A percentile compares a stretch with the other conserved stretches of the same genome.
Evolutionary conservation across 2,113 vertebrate species (phyloP).

Genomic region (Bubo bubo): DNA sequence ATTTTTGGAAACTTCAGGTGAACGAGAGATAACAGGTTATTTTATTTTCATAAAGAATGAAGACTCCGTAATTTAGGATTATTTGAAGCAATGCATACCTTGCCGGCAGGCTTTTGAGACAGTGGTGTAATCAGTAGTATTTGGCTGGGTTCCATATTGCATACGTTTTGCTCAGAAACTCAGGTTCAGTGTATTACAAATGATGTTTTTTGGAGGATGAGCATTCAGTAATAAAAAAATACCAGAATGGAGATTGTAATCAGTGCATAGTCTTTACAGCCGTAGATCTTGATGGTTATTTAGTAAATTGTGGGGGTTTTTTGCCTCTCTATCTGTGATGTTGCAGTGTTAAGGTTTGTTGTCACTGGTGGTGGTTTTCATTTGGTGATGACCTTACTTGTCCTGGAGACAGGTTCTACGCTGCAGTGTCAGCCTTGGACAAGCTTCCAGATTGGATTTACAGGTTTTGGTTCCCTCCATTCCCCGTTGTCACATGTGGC

Average conservation of each 20-base stretch:
- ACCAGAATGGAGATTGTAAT: not conserved
- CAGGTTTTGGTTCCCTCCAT: not conserved
- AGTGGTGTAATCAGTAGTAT: not conserved
- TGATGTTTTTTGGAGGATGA: not conserved
- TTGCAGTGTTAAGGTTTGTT: not conserved
- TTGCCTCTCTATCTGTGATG: not conserved
- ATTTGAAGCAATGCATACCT: not conserved
- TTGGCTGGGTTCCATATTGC: not conserved
- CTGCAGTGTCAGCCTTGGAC: not conserved
- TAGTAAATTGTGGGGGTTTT: not conserved
- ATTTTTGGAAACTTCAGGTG: not conserved
- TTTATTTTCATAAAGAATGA: not conserved
- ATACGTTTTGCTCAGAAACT: not conserved
- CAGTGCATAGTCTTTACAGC: not conserved
- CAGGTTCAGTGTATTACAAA: not conserved
- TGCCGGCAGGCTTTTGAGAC: not conserved
- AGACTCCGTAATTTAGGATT: not conserved
- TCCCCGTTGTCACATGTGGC: not conserved
- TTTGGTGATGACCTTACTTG: not conserved
- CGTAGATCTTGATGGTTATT: not conserved
- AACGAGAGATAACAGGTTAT: not conserved
- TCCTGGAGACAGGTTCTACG: not conserved
- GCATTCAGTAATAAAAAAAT: not conserved
- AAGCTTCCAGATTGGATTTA: constrained; percentile 27
- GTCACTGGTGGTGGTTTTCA: not conserved